These are phyloP conservation scores for Galeruca laticollis DNA, from an alignment of 2,888 invertebrate species.

Conservation along the genomic window DNA sequence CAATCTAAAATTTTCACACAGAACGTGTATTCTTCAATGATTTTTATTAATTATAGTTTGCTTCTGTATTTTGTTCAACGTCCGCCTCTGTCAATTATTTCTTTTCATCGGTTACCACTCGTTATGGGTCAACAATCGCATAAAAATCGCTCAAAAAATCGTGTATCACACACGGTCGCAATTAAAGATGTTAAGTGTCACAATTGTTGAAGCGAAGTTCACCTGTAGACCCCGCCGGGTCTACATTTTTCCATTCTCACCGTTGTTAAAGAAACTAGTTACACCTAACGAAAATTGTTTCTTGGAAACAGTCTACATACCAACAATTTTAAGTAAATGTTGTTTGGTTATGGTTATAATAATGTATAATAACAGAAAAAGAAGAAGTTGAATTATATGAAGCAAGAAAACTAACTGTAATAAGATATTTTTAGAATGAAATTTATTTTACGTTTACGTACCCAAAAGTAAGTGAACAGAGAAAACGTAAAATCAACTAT, in stretches of 20 bases:
- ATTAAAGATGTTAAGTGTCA: slow-evolving; percentile 38
- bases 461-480: neutral
- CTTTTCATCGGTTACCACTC: slow-evolving; percentile 31
- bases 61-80: neutral
- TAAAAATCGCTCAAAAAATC: slow-evolving; percentile 39
- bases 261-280: neutral
- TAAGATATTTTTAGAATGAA: neutral
- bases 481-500: neutral
- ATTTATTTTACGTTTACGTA: too few relatives aligned
- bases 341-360: too few relatives aligned
- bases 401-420: neutral
- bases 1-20: too few relatives aligned
- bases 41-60: neutral
- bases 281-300: slow-evolving; percentile 16
- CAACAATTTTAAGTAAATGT: too few relatives aligned
- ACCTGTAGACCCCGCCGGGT: slow-evolving; percentile 32
- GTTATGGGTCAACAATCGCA: slow-evolving; percentile 41
- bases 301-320: neutral
- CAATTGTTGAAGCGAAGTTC: slow-evolving; percentile 32
- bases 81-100: slow-evolving; percentile 23
- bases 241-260: slow-evolving; percentile 23
- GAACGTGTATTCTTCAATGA: too few relatives aligned
- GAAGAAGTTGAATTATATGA: neutral
- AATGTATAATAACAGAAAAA: too few relatives aligned
- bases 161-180: slow-evolving; percentile 34